These are phyloP conservation scores for Sebastes glaucus DNA, from an alignment of 2,797 vertebrate species.

Conservation along the genomic window DNA sequence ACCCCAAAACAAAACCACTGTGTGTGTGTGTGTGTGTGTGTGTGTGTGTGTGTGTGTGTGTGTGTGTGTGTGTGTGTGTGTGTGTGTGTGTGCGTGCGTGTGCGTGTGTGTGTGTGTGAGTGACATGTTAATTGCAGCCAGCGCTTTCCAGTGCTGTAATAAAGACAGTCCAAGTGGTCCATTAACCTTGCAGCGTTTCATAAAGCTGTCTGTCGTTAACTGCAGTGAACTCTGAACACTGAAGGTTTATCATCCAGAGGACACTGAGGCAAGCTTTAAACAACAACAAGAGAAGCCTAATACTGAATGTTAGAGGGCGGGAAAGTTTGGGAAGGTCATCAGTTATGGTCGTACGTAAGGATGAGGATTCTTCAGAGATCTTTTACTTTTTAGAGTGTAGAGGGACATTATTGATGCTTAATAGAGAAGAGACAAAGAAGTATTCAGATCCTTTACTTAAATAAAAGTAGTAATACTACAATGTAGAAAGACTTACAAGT, in stretches of 20 bases:
- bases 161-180: conserved; percentile 34
- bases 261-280: not conserved
- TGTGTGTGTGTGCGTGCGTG: no score
- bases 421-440: not conserved
- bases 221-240: conserved; percentile 19
- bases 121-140: conserved; percentile 30
- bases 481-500: no score
- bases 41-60: not conserved
- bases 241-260: not conserved
- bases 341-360: not conserved
- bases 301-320: not conserved
- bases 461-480: not conserved
- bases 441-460: not conserved
- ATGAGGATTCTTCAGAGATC: not conserved
- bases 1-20: not conserved
- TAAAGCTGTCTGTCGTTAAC: conserved; percentile 6
- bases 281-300: not conserved
- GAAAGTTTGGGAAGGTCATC: not conserved
- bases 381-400: not conserved
- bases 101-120: not conserved
- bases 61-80: not conserved
- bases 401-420: not conserved
- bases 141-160: conserved; percentile 29
- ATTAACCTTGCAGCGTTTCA: conserved; percentile 38
- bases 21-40: not conserved